A percentile compares a stretch with the other conserved stretches of the same genome.
Conservation (phyloP, 1,140 invertebrate species). For the Sycobia sp. region DNA sequence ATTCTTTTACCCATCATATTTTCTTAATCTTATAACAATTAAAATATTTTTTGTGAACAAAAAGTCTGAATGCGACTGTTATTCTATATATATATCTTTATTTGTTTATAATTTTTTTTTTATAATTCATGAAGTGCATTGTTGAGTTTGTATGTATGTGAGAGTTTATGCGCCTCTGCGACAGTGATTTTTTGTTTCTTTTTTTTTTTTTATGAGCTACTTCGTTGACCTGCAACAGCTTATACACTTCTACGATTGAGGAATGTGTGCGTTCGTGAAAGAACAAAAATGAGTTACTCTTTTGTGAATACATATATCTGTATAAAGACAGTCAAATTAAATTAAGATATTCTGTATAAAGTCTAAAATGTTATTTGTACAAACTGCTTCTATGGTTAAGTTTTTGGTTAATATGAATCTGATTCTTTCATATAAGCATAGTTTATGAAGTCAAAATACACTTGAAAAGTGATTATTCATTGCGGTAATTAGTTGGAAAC, state of each 20-base stretch:
- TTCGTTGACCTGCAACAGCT: slow-evolving; percentile 51
- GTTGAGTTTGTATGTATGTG: slow-evolving; percentile 41
- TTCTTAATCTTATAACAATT: slow-evolving; percentile 32
- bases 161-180: slow-evolving; percentile 35
- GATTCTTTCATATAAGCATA: no score
- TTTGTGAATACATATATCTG: no score
- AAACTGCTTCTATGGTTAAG: no score
- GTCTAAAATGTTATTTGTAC: no score
- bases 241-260: slow-evolving; percentile 31
- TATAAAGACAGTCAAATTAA: no score
- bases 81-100: slow-evolving; percentile 30
- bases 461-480: background rate
- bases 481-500: slow-evolving; percentile 4
- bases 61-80: slow-evolving; percentile 40
- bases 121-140: slow-evolving; percentile 32
- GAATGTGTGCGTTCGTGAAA: slow-evolving; percentile 25
- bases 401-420: no score
- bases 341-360: no score
- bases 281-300: slow-evolving; percentile 31
- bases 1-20: slow-evolving; percentile 19
- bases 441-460: no score
- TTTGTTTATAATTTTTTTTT: slow-evolving; percentile 29
- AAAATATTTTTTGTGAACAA: slow-evolving; percentile 33
- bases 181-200: slow-evolving; percentile 44
- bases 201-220: slow-evolving; percentile 46